These are phyloP conservation scores for Ochotona curzoniae DNA, from an alignment of 2,113 vertebrate species.

Conservation along the genomic window DNA sequence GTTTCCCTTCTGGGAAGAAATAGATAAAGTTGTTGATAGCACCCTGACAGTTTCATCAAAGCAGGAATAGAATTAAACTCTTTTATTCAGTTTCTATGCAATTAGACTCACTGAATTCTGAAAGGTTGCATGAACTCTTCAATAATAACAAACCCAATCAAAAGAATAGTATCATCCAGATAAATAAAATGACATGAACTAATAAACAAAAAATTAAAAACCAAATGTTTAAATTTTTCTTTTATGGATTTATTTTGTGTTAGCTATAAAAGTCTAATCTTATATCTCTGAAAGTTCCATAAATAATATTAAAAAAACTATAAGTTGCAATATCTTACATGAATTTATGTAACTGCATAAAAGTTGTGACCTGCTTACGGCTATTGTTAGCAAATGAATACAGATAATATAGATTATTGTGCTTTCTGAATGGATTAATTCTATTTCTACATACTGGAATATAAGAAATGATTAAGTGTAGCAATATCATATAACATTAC, in stretches of 20 bases:
- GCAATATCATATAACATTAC: not conserved
- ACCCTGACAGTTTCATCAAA: conserved; percentile 86
- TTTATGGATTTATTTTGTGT: not conserved
- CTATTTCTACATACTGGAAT: not conserved
- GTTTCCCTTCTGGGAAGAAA: conserved; percentile 86
- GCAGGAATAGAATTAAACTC: conserved; percentile 86
- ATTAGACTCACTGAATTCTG: conserved; percentile 84
- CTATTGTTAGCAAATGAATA: not conserved
- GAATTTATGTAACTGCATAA: not conserved
- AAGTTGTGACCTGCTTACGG: not conserved
- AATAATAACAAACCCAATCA: conserved; percentile 40
- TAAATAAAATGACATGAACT: not conserved
- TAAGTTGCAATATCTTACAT: not conserved
- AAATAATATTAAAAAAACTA: not conserved
- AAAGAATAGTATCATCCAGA: not conserved
- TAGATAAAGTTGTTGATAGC: conserved; percentile 86
- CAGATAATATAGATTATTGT: not conserved
- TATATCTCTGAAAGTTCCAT: not conserved
- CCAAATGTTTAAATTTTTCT: not conserved
- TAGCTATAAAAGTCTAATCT: not conserved
- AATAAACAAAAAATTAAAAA: not conserved
- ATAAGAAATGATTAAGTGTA: not conserved
- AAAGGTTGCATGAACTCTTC: conserved; percentile 57
- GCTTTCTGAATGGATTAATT: not conserved
- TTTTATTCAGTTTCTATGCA: conserved; percentile 86